Evolutionary conservation across 2,113 vertebrate species (phyloP).

Genomic region (Pseudonaja textilis): DNA sequence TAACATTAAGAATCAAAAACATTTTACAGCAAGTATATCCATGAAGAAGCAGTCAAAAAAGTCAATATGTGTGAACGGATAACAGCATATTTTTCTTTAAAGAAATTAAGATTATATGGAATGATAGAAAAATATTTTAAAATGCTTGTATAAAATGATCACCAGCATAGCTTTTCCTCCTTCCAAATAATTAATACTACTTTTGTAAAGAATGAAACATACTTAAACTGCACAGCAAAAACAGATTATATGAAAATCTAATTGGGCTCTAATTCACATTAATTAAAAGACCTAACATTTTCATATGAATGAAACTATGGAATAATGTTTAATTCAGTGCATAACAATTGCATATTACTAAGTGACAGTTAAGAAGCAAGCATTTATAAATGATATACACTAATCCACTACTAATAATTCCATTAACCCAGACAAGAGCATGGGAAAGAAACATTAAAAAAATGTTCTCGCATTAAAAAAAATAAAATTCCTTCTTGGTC

Average conservation of each 20-base stretch:
- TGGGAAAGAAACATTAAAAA: background rate
- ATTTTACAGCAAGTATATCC: background rate
- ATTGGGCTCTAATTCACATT: slow-evolving; percentile 54
- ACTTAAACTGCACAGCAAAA: slow-evolving; percentile 25
- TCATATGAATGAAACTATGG: slow-evolving; percentile 53
- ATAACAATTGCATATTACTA: slow-evolving; percentile 18
- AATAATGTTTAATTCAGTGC: slow-evolving; percentile 49
- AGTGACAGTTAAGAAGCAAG: background rate
- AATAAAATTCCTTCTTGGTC: background rate
- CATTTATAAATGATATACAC: background rate
- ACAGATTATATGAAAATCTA: slow-evolving; percentile 55
- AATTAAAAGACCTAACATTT: slow-evolving; percentile 46
- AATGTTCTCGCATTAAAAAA: background rate
- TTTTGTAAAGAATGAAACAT: slow-evolving; percentile 47
- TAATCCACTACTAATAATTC: background rate
- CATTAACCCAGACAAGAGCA: background rate
- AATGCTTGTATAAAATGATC: slow-evolving; percentile 31
- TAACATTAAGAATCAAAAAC: background rate
- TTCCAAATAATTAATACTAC: slow-evolving; percentile 58
- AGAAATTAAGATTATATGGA: background rate
- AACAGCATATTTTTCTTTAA: slow-evolving; percentile 13
- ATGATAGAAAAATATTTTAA: slow-evolving; percentile 15
- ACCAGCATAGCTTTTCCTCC: slow-evolving; percentile 19
- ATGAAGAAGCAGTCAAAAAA: background rate
- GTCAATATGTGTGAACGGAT: background rate